These are phyloP conservation scores for Pelusios castaneus DNA, from an alignment of 2,113 vertebrate genomes.

Conservation along the genomic window DNA sequence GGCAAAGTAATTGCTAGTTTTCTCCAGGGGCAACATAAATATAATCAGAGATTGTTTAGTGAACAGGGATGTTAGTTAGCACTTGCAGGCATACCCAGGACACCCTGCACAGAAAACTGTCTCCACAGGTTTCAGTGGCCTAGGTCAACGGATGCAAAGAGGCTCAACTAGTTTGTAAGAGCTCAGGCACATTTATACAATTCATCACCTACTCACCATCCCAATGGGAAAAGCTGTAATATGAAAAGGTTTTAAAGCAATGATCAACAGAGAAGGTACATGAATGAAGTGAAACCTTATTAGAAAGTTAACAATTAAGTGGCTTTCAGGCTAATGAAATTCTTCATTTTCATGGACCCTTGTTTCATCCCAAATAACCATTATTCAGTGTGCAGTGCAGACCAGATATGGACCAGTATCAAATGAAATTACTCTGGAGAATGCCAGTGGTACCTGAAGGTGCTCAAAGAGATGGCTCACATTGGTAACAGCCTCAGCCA, in stretches of 20 bases:
- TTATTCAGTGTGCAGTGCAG: neutral
- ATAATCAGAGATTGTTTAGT: neutral
- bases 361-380: neutral
- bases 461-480: neutral
- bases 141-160: neutral
- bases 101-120: neutral
- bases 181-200: neutral
- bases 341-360: neutral
- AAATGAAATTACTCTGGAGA: neutral
- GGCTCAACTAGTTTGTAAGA: neutral
- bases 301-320: neutral
- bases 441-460: neutral
- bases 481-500: neutral
- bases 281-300: neutral
- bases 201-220: neutral
- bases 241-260: neutral
- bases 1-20: neutral
- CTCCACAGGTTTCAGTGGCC: neutral
- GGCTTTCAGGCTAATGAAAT: neutral
- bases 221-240: neutral
- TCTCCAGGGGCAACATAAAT: neutral
- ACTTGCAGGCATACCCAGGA: accelerated
- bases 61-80: neutral
- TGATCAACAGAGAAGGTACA: neutral
- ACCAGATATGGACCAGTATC: neutral